phyloP scores from a whole-genome alignment of 2,113 vertebrate genomes.

The Pogonocichla stellata region DNA sequence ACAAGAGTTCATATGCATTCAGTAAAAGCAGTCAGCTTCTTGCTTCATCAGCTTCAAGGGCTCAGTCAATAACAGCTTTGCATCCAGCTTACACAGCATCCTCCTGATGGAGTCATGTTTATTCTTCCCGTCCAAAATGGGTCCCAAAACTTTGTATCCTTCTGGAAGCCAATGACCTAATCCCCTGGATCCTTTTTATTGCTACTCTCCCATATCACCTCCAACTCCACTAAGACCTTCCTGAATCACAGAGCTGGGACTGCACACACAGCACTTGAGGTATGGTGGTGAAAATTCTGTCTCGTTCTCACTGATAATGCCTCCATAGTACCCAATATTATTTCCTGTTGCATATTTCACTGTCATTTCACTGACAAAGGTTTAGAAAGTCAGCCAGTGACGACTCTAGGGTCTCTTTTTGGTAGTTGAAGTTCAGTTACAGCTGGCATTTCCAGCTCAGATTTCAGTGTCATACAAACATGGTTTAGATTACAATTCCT shows the following conservation, averaged over 20 bases:
- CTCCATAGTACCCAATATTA: background rate
- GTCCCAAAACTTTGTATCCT: background rate
- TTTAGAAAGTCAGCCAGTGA: background rate
- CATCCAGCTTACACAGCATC: background rate
- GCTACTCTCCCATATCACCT: accelerated
- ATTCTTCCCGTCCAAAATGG: background rate
- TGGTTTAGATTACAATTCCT: background rate
- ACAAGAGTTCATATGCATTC: background rate
- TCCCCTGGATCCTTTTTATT: background rate
- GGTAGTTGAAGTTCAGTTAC: background rate
- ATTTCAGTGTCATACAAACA: background rate
- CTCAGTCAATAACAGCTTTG: background rate
- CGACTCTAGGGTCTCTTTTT: background rate
- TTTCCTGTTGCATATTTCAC: background rate
- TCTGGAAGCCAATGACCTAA: background rate
- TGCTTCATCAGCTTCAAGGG: background rate
- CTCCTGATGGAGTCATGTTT: background rate
- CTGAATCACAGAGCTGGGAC: background rate
- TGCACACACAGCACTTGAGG: background rate
- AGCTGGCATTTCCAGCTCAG: background rate
- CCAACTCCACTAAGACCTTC: background rate
- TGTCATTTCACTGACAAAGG: background rate
- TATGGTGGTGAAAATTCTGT: background rate
- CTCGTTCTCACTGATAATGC: background rate
- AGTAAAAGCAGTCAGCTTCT: background rate